Evolutionary conservation across 2,888 invertebrate genomes (phyloP).

Genomic region (Trisateles emortualis): DNA sequence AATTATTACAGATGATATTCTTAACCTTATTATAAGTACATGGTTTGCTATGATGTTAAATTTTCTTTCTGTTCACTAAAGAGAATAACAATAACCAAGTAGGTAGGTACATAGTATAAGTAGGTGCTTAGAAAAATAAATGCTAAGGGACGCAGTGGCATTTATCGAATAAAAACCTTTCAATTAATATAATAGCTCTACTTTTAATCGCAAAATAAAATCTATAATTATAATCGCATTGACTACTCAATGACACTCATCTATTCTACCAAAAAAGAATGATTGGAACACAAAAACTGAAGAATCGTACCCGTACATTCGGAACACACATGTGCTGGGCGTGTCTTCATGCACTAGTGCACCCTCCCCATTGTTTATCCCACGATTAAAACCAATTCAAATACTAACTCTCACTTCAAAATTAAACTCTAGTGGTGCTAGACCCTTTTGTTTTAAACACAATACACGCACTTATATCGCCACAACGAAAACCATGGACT

Average conservation of each 20-base stretch:
- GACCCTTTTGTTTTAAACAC: constrained; percentile 82
- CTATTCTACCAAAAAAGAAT: constrained; percentile 44
- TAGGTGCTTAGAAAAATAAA: too few species aligned
- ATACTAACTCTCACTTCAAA: constrained; percentile 85
- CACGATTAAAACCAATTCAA: constrained; percentile 86
- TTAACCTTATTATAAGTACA: too few species aligned
- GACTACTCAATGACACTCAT: constrained; percentile 50
- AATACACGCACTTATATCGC: constrained; percentile 70
- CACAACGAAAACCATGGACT: constrained; percentile 61
- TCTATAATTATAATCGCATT: constrained; percentile 41
- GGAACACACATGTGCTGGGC: constrained; percentile 74
- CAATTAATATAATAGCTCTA: neutral
- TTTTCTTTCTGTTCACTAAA: too few species aligned
- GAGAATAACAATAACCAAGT: too few species aligned
- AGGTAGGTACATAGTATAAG: too few species aligned
- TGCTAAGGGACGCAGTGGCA: neutral
- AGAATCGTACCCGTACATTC: constrained; percentile 42
- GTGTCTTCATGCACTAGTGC: constrained; percentile 73
- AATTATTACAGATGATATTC: too few species aligned
- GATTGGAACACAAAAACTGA: constrained; percentile 43
- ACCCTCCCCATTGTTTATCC: constrained; percentile 83
- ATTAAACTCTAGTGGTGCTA: constrained; percentile 83
- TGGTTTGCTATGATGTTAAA: too few species aligned
- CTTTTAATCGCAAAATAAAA: constrained; percentile 37
- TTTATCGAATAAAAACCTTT: constrained; percentile 26